Evolutionary conservation across 2,888 invertebrate species (phyloP).

Genomic region (Spisula subtruncata): DNA sequence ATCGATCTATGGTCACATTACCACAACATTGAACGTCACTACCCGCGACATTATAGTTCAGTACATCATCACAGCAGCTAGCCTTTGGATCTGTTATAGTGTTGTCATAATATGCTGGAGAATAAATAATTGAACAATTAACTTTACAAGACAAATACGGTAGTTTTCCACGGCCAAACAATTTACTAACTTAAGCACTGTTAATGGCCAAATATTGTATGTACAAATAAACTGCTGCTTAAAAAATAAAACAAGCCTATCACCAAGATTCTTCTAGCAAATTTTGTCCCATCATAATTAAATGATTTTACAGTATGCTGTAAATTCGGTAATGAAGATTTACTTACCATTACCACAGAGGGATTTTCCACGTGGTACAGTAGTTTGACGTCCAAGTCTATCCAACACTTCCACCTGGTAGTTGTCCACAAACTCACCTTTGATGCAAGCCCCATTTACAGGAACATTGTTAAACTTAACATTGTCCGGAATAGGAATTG

Average conservation of each 20-base stretch:
- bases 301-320: no score
- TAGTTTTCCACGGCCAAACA: no score
- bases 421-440: not conserved
- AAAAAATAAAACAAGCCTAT: no score
- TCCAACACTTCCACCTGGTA: not conserved
- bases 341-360: constrained; percentile 30
- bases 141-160: no score
- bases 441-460: not conserved
- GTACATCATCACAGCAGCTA: constrained; percentile 6
- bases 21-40: constrained; percentile 23
- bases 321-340: not conserved
- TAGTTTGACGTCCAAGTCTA: no score
- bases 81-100: not conserved
- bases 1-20: not conserved
- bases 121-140: no score
- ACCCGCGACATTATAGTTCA: not conserved
- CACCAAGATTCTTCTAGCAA: no score
- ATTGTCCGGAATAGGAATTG: not conserved
- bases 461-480: not conserved
- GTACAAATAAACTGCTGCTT: no score
- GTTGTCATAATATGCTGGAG: not conserved
- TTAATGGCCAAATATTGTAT: no score
- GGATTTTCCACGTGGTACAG: not conserved
- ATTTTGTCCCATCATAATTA: no score
- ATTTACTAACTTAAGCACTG: no score